These are phyloP conservation scores for Phyto melanocephala DNA, from an alignment of 2,888 invertebrate species.

Conservation along the genomic window DNA sequence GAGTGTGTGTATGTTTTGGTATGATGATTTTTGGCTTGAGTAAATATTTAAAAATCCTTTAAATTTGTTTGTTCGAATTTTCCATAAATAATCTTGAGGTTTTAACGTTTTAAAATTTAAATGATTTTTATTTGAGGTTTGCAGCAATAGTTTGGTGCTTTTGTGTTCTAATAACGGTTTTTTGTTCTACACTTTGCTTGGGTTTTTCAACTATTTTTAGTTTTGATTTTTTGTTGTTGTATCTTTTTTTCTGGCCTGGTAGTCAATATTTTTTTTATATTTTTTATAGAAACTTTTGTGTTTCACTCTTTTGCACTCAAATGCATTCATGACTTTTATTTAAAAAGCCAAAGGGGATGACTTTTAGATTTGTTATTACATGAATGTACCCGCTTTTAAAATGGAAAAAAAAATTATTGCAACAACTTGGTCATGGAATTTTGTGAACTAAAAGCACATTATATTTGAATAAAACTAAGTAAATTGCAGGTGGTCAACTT, in stretches of 20 bases:
- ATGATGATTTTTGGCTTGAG: slow-evolving; percentile 37
- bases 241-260: slow-evolving; percentile 1
- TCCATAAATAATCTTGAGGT: slow-evolving; percentile 28
- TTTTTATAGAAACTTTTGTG: neutral
- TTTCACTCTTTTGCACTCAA: slow-evolving; percentile 21
- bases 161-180: neutral
- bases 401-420: too few species aligned
- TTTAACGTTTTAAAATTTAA: slow-evolving; percentile 29
- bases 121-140: slow-evolving; percentile 22
- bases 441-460: too few species aligned
- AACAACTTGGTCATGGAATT: too few species aligned
- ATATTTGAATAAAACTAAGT: too few species aligned
- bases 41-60: slow-evolving; percentile 52
- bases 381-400: too few species aligned
- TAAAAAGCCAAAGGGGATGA: slow-evolving; percentile 29
- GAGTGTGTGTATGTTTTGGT: slow-evolving; percentile 10
- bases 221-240: neutral
- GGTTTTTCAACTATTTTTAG: slow-evolving; percentile 13
- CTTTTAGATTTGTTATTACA: neutral
- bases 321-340: slow-evolving; percentile 44
- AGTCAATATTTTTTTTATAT: slow-evolving; percentile 21
- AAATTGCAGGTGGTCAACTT: too few species aligned
- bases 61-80: slow-evolving; percentile 16
- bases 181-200: neutral
- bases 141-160: neutral